These are phyloP conservation scores for Sciaenops ocellatus DNA, from an alignment of 2,797 vertebrate species.

Conservation along the genomic window DNA sequence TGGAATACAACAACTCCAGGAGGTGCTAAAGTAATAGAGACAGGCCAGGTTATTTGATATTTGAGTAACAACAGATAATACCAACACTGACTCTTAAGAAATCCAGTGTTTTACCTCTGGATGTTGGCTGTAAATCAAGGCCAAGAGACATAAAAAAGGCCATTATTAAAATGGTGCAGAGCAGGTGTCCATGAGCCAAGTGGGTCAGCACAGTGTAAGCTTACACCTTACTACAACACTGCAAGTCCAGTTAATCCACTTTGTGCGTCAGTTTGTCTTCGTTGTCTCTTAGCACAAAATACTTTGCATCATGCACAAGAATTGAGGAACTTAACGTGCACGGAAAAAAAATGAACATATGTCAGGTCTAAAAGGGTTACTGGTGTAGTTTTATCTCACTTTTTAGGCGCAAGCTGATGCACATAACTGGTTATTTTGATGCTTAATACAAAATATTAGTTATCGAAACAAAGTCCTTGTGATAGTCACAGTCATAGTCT, in stretches of 20 bases:
- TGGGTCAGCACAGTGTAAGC: slow-evolving; percentile 20
- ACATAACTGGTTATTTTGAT: background rate
- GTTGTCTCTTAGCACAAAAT: too few relatives aligned
- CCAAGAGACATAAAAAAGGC: slow-evolving; percentile 4
- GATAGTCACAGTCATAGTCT: too few relatives aligned
- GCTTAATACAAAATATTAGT: background rate
- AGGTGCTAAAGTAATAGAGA: background rate
- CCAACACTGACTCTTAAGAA: background rate
- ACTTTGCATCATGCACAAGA: background rate
- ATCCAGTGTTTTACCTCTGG: slow-evolving; percentile 1
- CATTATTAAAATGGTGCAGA: slow-evolving; percentile 7
- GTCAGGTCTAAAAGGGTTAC: background rate
- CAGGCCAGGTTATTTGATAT: background rate
- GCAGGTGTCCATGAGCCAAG: slow-evolving; percentile 24
- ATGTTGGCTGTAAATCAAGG: background rate
- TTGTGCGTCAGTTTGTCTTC: slow-evolving; percentile 1
- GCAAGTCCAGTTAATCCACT: slow-evolving; percentile 12
- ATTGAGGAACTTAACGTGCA: background rate
- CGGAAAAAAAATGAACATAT: background rate
- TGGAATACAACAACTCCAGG: background rate
- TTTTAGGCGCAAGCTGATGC: background rate
- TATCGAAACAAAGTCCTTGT: background rate
- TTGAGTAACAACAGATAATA: background rate
- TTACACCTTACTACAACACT: slow-evolving; percentile 21
- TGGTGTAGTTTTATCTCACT: background rate